A percentile compares a stretch with the other conserved stretches of the same genome.
Evolutionary conservation across 2,797 vertebrate species (phyloP).

Genomic region (Discoglossus pictus): DNA sequence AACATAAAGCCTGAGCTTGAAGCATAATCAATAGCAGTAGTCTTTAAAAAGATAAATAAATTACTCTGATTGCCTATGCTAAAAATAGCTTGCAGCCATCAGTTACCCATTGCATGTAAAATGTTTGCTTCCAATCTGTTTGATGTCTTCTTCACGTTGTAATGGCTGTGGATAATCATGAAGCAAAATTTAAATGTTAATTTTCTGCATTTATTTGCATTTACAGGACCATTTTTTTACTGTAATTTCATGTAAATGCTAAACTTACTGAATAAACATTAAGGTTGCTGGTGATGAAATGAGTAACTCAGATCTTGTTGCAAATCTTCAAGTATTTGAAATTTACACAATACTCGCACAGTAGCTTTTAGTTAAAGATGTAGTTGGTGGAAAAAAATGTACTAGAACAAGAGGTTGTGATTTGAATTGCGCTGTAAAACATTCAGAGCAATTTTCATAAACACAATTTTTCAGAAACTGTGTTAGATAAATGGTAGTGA

Average conservation of each 20-base stretch:
- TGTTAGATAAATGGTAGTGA: no score
- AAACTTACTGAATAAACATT: conserved; percentile 63
- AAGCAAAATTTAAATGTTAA: conserved; percentile 70
- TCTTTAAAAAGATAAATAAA: conserved; percentile 59
- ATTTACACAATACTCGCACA: neutral
- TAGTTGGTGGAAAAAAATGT: no score
- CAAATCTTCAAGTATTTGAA: conserved; percentile 49
- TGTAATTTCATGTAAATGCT: conserved; percentile 74
- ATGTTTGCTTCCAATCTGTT: conserved; percentile 62
- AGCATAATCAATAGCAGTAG: conserved; percentile 61
- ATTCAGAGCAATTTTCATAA: no score
- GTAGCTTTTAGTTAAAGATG: no score
- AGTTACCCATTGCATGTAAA: conserved; percentile 58
- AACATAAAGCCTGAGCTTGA: conserved; percentile 55
- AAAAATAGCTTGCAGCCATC: conserved; percentile 67
- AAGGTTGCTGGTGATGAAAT: conserved; percentile 45
- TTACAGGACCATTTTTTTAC: conserved; percentile 63
- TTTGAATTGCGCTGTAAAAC: no score
- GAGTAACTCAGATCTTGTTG: conserved; percentile 62
- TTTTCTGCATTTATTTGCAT: conserved; percentile 75
- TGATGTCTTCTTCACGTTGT: conserved; percentile 64
- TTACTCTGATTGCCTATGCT: conserved; percentile 56
- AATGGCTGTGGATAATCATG: conserved; percentile 68
- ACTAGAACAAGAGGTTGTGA: no score
- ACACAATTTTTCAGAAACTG: no score